Evolutionary conservation across 1,140 invertebrate genomes (phyloP), one percentile per base, ranked within the genome.

Genomic region (Zaprionus tsacasi): DNA sequence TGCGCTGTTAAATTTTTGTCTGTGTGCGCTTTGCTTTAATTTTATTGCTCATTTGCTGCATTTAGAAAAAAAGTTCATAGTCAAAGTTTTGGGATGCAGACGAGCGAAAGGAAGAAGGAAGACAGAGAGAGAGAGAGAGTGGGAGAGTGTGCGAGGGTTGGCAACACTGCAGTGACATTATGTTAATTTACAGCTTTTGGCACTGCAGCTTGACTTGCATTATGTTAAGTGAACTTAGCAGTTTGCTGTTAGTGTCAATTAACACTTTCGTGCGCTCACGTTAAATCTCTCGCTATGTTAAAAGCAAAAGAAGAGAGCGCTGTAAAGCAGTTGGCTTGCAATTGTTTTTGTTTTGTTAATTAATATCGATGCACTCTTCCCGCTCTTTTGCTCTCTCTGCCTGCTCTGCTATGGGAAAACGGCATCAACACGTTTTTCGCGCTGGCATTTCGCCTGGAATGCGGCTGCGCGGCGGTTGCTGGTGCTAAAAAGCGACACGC

Each of bases 21-120:
- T 43, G 45, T n/a, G n/a, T 69, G 63, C 71, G 76, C 68, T 72
- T 88, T 74, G 72, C 48, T 82, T 82, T 82, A 69, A 88, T 87
- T 78, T 87, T 75, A 81, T 76, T 72, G 82, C 58, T 68, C 61
- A 66, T 71, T 72, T 35, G 59, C 36, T 75, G 68, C 30, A 35
- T 48, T 40, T 67, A 67, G 67, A 59, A 35, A 55, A 67, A 70
- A 25, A 1, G n/a, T 50, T 11, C 10, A 50, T 57, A 79, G 54
- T 45, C 27, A 52, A 15, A 43, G 36, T 45, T 55, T 55, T 38
- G n/a, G 3, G 43, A 10, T 55, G 60, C 45, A 35, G 3, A 8
- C 6, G 45, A 25, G 17, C 5, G 17, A 6, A 21, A 12, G 4
- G 17, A 8, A 38, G 36, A 1, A 10, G 10, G 36, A 3, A 12